phyloP scores from a whole-genome alignment of 2,888 invertebrate genomes.

The Harpagoxenus sublaevis region DNA sequence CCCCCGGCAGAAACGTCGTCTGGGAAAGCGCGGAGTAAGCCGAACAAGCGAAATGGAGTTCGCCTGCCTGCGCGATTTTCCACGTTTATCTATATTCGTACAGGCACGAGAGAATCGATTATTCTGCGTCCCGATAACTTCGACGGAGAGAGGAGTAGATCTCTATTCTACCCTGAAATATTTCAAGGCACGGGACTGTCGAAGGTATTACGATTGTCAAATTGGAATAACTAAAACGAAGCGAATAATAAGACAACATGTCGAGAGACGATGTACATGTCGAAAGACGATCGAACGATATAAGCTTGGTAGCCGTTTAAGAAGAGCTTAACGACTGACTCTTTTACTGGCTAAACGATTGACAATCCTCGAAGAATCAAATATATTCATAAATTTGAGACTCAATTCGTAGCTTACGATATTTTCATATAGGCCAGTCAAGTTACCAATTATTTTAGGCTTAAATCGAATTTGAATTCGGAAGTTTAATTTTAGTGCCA shows the following conservation, averaged over 20 bases:
- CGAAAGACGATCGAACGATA: neutral
- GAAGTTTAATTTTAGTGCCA: no score
- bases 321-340: neutral
- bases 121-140: conserved; percentile 34
- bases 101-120: conserved; percentile 33
- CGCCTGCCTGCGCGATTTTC: conserved; percentile 32
- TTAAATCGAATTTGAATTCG: no score
- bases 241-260: conserved; percentile 11
- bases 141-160: neutral
- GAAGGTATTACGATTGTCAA: conserved; percentile 5
- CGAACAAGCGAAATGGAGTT: conserved; percentile 21
- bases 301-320: neutral
- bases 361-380: neutral
- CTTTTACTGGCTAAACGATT: neutral
- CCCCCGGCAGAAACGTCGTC: conserved; percentile 3
- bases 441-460: no score
- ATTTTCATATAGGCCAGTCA: neutral
- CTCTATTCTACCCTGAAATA: neutral
- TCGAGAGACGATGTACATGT: neutral
- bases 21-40: conserved; percentile 38
- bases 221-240: conserved; percentile 7
- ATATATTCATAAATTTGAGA: neutral
- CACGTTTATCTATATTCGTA: conserved; percentile 46
- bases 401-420: neutral
- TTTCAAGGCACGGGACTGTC: neutral